Base-by-base conservation (phyloP, 2,888 invertebrate species). In the Cryptus viduatorius region DNA sequence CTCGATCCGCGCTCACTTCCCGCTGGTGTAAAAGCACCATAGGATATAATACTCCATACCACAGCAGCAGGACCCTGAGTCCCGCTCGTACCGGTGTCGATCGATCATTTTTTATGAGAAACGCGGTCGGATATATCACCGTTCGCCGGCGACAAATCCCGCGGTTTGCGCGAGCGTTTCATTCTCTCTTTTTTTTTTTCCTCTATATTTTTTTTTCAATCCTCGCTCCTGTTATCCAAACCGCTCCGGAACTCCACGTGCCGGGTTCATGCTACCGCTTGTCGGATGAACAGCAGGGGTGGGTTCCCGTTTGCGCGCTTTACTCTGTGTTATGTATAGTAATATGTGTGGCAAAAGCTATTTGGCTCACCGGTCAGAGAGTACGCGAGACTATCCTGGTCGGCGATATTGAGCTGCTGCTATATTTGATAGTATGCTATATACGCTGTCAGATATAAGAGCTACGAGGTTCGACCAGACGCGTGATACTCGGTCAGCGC, bases 31-130 rank as follows among this genome's bases (percentile, higher is more conserved):
- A 24, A 59, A 56, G 48, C 50, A 44, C 12, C n/a, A 72, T 67
- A 67, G 46, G 56, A 59, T 71, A 59, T 59, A 50, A 64, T 69
- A 67, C 56, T 31, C 53, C 37, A 24, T 56, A 19, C 56, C 19
- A 56, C 44, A 29, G 59, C 44, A 29, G 59, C 71, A 61, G 46
- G 29, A 73, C 46, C 42, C 42, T n/a, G 72, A 56, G 10, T 31
- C 61, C 73, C 29, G 73, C 68, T 77, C 83, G 80, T 72, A 68
- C 56, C 69, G 56, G 65, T 81, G 68, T 78, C 87, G 88, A 90
- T 90, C 90, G 87, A 90, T 90, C 90, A 90, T 90, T 90, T 90
- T 90, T 90, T 90, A 90, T 90, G 87, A 90, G 90, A 86, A 86
- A 84, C 72, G 76, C 78, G 79, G 67, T 72, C 75, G 77, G 79